Evolutionary conservation across 2,797 vertebrate species (phyloP).

Genomic region (Protosalanx chinensis): DNA sequence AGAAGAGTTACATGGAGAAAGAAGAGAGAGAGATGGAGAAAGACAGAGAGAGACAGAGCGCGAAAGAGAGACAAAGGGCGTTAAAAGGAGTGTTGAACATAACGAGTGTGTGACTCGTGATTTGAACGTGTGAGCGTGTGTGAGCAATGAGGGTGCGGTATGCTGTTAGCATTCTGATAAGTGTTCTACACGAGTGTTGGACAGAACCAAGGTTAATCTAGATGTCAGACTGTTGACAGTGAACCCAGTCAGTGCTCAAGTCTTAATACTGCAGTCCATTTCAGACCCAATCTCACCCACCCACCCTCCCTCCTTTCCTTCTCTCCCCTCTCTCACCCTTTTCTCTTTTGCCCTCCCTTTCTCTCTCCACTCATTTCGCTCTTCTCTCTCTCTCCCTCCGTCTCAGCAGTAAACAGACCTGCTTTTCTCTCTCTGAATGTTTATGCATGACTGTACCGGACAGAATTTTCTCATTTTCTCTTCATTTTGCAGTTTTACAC

Average conservation of each 20-base stretch:
- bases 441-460: slow-evolving; percentile 5
- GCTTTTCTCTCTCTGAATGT: not conserved
- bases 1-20: no score
- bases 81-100: no score
- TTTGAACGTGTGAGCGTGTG: not conserved
- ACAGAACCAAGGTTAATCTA: slow-evolving; percentile 87
- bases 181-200: slow-evolving; percentile 65
- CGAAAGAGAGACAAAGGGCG: no score
- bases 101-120: no score
- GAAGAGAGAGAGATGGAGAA: no score
- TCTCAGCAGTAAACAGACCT: not conserved
- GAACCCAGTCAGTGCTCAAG: slow-evolving; percentile 54
- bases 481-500: slow-evolving; percentile 7
- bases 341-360: no score
- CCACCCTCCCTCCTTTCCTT: not conserved
- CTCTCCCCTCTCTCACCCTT: no score
- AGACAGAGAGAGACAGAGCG: no score
- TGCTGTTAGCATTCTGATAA: slow-evolving; percentile 78
- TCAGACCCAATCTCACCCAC: slow-evolving; percentile 42
- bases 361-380: not conserved
- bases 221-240: slow-evolving; percentile 85
- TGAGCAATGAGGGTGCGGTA: slow-evolving; percentile 12
- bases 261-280: slow-evolving; percentile 80
- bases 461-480: slow-evolving; percentile 13
- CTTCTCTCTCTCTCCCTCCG: not conserved